These are phyloP conservation scores for Sebastes elongatus DNA, from an alignment of 2,797 vertebrate species.

Conservation along the genomic window DNA sequence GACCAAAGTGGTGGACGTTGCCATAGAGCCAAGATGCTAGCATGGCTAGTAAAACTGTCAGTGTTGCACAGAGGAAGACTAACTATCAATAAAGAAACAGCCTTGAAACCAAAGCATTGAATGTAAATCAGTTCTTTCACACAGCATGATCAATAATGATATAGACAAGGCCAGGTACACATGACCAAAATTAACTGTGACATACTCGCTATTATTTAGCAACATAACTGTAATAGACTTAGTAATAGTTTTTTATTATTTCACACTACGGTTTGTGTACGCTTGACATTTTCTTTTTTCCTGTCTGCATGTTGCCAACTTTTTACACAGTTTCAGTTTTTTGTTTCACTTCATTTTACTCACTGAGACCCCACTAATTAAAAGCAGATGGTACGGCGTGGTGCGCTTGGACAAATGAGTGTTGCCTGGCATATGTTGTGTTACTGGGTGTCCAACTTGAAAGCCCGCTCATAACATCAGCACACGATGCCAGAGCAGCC, in stretches of 20 bases:
- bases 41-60: neutral
- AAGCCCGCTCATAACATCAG: constrained; percentile 23
- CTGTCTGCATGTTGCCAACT: neutral
- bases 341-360: neutral
- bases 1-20: neutral
- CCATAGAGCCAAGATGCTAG: neutral
- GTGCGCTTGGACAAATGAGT: constrained; percentile 8
- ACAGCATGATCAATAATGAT: neutral
- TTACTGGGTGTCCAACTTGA: constrained; percentile 11
- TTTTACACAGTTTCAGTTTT: neutral
- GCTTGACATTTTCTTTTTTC: neutral
- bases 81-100: neutral
- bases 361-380: neutral
- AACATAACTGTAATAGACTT: neutral
- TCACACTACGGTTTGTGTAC: neutral
- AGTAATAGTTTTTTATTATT: neutral
- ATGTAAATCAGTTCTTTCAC: neutral
- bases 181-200: neutral
- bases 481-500: constrained; percentile 18
- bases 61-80: neutral
- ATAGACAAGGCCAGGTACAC: neutral
- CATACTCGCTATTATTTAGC: too few relatives aligned
- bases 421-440: constrained; percentile 13
- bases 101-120: neutral
- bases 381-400: constrained; percentile 23